Evolutionary conservation across 2,888 invertebrate species (phyloP), one percentile per base, ranked within the genome.

Genomic region (Fragum fragum): DNA sequence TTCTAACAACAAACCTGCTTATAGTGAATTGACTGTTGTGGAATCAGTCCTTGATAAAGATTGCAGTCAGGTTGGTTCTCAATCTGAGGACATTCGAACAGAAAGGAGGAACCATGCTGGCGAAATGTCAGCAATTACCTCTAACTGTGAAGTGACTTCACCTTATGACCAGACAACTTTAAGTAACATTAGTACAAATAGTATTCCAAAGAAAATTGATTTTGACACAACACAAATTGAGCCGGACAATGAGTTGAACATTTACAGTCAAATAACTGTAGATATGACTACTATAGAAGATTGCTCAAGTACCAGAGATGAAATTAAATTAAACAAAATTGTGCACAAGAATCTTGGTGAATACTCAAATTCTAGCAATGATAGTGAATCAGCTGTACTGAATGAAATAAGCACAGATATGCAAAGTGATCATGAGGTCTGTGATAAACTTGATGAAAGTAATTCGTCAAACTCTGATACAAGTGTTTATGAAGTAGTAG

Each of bases 401-500:
- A 47, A 16, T 47, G 47, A 47, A n/a, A 47, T 47, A 14, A 47
- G 47, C 7, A 11, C 26, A n/a, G 11, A 18, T 21, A 28, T 32
- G 23, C 52, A 47, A 23, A 73, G 66, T 63, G 63, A 61, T 61
- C 1, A 39, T 39, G 36, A 73, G 39, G 21, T 3, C 11, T 39
- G 23, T 21, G 63, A 63, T n/a, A 36, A 63, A 29, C 16, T 28
- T 7, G 66, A 73, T 21, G 32, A 42, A 3, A 28, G 9, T 7
- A 29, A 36, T 18, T 59, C 63, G 16, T 70, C 70, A 3, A 69
- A 42, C 39, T 66, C 42, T 42, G 66, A 66, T 39, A 42, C 21
- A 21, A 84, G 84, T 79, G 59, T 68, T 23, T 63, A 61, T 75
- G 86, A 86, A 63, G 81, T 86, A 16, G 63, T 32, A 18, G 86